Conservation (phyloP, 2,888 invertebrate genomes). For the Trissoscelio sp. region DNA sequence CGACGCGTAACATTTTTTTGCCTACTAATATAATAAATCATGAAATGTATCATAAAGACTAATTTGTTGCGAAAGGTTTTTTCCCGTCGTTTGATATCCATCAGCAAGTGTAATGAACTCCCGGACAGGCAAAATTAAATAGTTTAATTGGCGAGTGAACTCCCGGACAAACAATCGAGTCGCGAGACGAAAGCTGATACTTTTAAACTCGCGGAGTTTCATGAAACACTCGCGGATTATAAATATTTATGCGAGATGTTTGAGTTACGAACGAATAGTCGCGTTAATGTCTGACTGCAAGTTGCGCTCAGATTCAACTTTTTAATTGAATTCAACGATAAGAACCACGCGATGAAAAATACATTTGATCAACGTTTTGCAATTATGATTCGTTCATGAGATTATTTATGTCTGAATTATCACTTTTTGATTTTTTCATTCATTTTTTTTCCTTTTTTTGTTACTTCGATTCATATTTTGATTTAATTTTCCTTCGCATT, state of each 20-base stretch:
- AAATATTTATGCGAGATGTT: conserved; percentile 29
- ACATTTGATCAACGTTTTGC: conserved; percentile 10
- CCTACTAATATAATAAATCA: conserved; percentile 8
- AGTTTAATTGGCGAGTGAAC: conserved; percentile 33
- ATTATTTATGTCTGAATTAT: conserved; percentile 7
- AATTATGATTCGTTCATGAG: conserved; percentile 5
- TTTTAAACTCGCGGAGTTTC: conserved; percentile 8
- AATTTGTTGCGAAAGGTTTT: conserved; percentile 6
- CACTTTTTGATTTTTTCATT: no score
- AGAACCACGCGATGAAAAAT: conserved; percentile 4
- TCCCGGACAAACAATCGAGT: conserved; percentile 2
- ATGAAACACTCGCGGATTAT: conserved; percentile 3
- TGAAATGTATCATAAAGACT: conserved; percentile 13
- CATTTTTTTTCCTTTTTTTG: no score
- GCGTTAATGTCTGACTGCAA: not conserved
- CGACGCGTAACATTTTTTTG: no score
- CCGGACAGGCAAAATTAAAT: conserved; percentile 8
- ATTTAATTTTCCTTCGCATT: no score
- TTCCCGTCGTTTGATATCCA: not conserved
- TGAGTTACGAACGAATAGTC: not conserved
- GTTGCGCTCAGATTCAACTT: not conserved
- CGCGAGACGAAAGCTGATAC: conserved; percentile 7
- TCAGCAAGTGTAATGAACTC: conserved; percentile 27
- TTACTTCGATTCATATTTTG: no score
- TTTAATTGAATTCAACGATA: conserved; percentile 24